A percentile compares a stretch with the other conserved stretches of the same genome.
These are phyloP conservation scores for Vidua chalybeata DNA, from an alignment of 2,113 vertebrate species.

Conservation along the genomic window DNA sequence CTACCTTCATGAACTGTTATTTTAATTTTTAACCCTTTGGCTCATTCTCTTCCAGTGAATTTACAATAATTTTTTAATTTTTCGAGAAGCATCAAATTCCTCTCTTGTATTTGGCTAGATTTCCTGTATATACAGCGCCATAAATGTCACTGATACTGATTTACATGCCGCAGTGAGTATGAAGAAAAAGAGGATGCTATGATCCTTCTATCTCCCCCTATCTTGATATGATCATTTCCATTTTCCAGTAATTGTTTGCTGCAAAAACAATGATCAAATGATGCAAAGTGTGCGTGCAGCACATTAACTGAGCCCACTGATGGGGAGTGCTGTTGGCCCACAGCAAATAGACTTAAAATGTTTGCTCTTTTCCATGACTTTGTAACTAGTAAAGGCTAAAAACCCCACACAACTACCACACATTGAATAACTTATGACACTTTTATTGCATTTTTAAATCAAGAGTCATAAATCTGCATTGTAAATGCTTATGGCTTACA, in stretches of 20 bases:
- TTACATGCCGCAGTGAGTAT: neutral
- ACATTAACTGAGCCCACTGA: neutral
- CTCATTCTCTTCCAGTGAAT: neutral
- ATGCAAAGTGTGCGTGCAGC: neutral
- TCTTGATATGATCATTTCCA: neutral
- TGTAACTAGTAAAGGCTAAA: neutral
- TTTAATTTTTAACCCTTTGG: neutral
- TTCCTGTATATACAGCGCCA: neutral
- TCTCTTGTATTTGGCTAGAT: neutral
- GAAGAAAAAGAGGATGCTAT: neutral
- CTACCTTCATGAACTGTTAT: neutral
- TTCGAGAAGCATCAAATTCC: neutral
- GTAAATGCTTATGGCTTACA: neutral
- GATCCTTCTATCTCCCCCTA: neutral
- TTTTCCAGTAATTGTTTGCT: neutral
- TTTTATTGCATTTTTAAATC: neutral
- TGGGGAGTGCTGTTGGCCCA: neutral
- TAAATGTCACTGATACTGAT: neutral
- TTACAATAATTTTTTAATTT: neutral
- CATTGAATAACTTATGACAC: neutral
- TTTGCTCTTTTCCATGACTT: neutral
- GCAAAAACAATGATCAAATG: neutral
- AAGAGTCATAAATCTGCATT: neutral
- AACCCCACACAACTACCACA: neutral
- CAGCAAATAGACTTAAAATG: neutral